phyloP scores from a whole-genome alignment of 2,888 invertebrate species.

The Eremobia ochroleuca region DNA sequence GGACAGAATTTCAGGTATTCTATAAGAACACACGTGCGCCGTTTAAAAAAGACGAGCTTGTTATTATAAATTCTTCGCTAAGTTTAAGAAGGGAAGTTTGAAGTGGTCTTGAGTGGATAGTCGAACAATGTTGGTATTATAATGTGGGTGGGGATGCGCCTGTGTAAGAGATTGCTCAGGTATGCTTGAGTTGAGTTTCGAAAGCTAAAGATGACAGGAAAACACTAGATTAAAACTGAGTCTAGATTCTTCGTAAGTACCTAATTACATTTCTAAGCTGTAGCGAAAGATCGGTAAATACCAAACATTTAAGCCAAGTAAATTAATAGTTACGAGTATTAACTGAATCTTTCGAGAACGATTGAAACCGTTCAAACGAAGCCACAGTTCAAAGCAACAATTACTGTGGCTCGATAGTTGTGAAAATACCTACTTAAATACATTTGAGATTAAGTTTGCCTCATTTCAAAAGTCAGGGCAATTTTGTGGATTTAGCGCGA shows the following conservation, averaged over 20 bases:
- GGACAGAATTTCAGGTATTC: constrained; percentile 64
- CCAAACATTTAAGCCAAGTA: background rate
- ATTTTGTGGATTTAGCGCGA: constrained; percentile 30
- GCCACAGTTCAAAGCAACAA: constrained; percentile 16
- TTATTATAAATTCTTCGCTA: constrained; percentile 63
- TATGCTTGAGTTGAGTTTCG: constrained; percentile 14
- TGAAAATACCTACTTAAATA: constrained; percentile 19
- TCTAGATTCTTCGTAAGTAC: too few relatives aligned
- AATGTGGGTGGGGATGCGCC: background rate
- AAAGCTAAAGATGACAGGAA: background rate
- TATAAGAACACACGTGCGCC: constrained; percentile 37
- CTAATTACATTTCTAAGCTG: background rate
- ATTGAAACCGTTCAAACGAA: constrained; percentile 3
- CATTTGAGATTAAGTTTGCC: constrained; percentile 29
- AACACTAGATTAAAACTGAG: background rate
- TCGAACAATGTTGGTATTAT: constrained; percentile 45
- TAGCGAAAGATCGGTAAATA: constrained; percentile 4
- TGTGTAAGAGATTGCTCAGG: background rate
- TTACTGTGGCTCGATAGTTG: background rate
- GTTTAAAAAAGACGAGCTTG: constrained; percentile 39
- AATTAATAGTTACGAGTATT: background rate
- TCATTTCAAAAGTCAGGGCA: constrained; percentile 15
- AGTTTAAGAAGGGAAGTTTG: constrained; percentile 44
- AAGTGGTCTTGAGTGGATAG: constrained; percentile 26
- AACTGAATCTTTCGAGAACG: constrained; percentile 5